Conservation (phyloP, 2,888 invertebrate species). For the Augochlorella aurata region DNA sequence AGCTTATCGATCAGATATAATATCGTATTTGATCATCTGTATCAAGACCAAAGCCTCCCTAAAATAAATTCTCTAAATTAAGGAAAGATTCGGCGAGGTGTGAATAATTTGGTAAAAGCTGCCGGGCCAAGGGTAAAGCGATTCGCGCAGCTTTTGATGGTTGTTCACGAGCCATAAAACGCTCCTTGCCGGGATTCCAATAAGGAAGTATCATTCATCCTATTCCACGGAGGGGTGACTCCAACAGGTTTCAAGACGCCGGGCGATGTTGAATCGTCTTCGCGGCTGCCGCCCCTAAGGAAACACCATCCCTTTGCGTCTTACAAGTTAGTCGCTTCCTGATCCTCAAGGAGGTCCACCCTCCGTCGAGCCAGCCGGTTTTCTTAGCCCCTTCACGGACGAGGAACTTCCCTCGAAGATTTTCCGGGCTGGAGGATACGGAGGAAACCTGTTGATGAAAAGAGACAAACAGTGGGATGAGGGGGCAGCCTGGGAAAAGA, state of each 20-base stretch:
- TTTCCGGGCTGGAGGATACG: slow-evolving; percentile 71
- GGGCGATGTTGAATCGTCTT: slow-evolving; percentile 53
- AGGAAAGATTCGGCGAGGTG: background rate
- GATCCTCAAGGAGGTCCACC: slow-evolving; percentile 61
- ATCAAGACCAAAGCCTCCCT: background rate
- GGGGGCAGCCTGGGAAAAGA: slow-evolving; percentile 38
- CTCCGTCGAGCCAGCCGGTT: slow-evolving; percentile 57
- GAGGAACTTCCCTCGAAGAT: slow-evolving; percentile 71
- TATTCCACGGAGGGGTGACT: slow-evolving; percentile 63
- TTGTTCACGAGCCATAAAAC: slow-evolving; percentile 22
- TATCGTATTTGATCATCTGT: background rate
- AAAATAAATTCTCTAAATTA: background rate
- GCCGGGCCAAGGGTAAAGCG: background rate
- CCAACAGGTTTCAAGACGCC: slow-evolving; percentile 80
- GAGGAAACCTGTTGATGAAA: slow-evolving; percentile 77
- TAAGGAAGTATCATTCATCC: slow-evolving; percentile 61
- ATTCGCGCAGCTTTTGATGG: slow-evolving; percentile 2
- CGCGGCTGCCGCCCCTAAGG: slow-evolving; percentile 52
- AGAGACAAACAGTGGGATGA: slow-evolving; percentile 49
- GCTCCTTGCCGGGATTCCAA: background rate
- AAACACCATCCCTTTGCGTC: slow-evolving; percentile 59
- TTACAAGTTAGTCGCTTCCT: slow-evolving; percentile 51
- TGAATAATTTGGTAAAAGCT: background rate
- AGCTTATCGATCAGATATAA: no score
- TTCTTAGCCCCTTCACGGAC: slow-evolving; percentile 69